Evolutionary conservation across 1,140 invertebrate species (phyloP).

Genomic region (Orchestia grillus): DNA sequence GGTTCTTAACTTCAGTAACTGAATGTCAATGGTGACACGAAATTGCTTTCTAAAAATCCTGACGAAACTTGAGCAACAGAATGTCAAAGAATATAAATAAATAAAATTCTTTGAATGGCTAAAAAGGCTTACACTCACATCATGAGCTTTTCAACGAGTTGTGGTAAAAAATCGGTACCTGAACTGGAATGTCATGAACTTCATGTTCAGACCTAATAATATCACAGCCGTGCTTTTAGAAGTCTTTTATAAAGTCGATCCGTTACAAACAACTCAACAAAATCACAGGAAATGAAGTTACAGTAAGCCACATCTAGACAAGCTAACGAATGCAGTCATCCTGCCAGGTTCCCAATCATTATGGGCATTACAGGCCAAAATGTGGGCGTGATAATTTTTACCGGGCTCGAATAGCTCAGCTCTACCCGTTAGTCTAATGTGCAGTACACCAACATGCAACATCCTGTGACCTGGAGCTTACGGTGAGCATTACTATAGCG

Average conservation of each 20-base stretch:
- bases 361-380: slow-evolving; percentile 12
- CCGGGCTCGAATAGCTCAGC: background rate
- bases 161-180: background rate
- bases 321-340: background rate
- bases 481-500: background rate
- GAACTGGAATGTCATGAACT: background rate
- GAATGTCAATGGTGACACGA: background rate
- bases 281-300: background rate
- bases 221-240: background rate
- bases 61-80: background rate
- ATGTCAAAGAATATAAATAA: background rate
- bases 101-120: background rate
- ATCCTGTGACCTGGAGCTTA: slow-evolving; percentile 2
- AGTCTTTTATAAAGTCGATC: background rate
- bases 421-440: slow-evolving; percentile 21
- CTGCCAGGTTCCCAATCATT: background rate
- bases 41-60: background rate
- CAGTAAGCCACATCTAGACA: background rate
- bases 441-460: background rate
- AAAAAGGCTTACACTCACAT: background rate
- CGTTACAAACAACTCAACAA: background rate
- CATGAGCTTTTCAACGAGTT: background rate
- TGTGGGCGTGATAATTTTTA: background rate
- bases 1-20: background rate
- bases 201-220: background rate